Evolutionary conservation across 2,797 vertebrate species (phyloP).

Genomic region (Aythya fuligula): DNA sequence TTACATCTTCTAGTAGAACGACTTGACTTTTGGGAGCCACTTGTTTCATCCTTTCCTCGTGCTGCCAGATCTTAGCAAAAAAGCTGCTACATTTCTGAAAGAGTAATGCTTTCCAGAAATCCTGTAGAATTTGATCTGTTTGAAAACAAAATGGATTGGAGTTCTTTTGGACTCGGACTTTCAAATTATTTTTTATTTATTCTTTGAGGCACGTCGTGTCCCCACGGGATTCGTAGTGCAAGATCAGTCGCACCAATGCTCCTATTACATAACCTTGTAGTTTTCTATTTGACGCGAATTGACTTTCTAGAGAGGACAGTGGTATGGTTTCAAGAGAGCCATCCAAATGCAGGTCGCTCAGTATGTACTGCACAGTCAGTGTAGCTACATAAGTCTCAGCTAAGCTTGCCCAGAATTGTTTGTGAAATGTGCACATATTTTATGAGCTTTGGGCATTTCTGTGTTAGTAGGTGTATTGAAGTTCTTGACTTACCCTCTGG

Average conservation of each 20-base stretch:
- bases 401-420: neutral
- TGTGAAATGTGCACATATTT: neutral
- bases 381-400: neutral
- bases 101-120: neutral
- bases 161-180: neutral
- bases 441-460: neutral
- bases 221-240: neutral
- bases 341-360: neutral
- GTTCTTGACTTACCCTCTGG: neutral
- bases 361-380: neutral
- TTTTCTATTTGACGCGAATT: neutral
- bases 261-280: neutral
- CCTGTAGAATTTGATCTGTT: neutral
- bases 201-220: neutral
- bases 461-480: neutral
- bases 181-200: fast-evolving
- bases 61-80: neutral
- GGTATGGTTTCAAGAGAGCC: neutral
- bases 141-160: neutral
- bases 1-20: neutral
- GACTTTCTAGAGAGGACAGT: neutral
- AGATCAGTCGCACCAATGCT: neutral
- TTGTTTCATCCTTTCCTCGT: neutral
- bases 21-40: neutral
- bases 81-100: neutral